Base-by-base conservation (phyloP, 2,888 invertebrate genomes). In the Caradrina kadenii region DNA sequence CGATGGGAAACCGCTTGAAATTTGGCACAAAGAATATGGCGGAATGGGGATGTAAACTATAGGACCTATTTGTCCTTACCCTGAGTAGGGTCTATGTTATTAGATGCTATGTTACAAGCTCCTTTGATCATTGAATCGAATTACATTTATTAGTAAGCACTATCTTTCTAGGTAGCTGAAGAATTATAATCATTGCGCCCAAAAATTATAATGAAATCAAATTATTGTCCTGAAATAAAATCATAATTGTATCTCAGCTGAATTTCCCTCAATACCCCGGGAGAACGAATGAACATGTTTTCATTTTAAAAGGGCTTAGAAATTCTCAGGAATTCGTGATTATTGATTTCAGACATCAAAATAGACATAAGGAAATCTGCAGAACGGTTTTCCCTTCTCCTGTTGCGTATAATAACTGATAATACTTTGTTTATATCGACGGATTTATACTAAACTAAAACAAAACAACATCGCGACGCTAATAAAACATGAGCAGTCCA, bases 1-100 rank as follows among this genome's bases (percentile, higher is more conserved):
- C 76, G 81, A 83, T 79, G 81, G 74, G 60, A 67, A 74, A 80
- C 73, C 77, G 73, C 77, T 80, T 74, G 56, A 76, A 73, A 72
- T 79, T 79, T 72, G 60, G 50, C 59, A 63, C 72, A 62, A 65
- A 76, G 61, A 80, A 82, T 78, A 73, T 72, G 66, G 60, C 8
- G 21, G 69, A 50, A 60, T 59, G 63, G 56, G 63, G 53, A 54
- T 59, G 66, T 73, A 69, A 71, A 77, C 81, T 81, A 65, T 66
- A 63, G 61, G 21, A 22, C 63, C 64, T 80, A 64, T 71, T 72
- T 63, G 63, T 62, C 17, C 19, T 63, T 65, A 60, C 55, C 79
- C 69, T 63, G 42, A 55, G 26, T 52, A 45, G 58, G 69, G 64
- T 61, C 58, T 53, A 45, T 45, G 55, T 61, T 77, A 69, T 74